phyloP scores from a whole-genome alignment of 2,888 invertebrate species.

The Proisotoma minuta region DNA sequence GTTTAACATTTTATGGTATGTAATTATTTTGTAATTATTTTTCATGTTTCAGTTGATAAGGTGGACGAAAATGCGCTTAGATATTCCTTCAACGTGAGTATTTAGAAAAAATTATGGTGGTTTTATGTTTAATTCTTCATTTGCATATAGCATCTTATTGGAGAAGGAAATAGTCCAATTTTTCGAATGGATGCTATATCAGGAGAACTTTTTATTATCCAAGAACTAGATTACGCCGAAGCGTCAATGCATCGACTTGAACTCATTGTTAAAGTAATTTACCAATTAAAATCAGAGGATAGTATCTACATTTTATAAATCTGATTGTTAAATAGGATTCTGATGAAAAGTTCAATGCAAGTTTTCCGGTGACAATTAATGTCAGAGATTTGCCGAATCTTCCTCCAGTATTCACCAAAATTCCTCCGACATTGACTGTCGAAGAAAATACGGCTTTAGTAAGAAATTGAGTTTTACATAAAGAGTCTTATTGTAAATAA shows the following conservation, averaged over 20 bases:
- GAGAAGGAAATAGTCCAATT: background rate
- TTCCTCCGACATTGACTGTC: constrained; percentile 2
- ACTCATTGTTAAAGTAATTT: constrained; percentile 9
- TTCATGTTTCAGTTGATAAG: too few relatives aligned
- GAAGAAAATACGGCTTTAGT: constrained; percentile 9
- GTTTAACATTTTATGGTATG: too few relatives aligned
- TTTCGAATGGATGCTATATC: constrained; percentile 5
- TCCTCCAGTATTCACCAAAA: constrained; percentile 19
- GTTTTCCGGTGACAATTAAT: constrained; percentile 8
- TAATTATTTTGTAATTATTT: too few relatives aligned
- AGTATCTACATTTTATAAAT: background rate
- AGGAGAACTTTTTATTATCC: constrained; percentile 5
- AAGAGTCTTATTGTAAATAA: background rate
- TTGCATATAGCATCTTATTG: background rate
- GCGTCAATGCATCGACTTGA: constrained; percentile 11
- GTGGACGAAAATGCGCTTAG: background rate
- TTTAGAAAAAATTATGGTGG: background rate
- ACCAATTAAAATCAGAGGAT: background rate
- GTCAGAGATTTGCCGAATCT: constrained; percentile 18
- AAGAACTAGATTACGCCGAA: constrained; percentile 7
- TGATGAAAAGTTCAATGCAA: background rate
- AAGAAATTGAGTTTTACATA: background rate
- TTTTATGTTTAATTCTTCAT: background rate
- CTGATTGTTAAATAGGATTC: background rate
- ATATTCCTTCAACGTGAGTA: background rate